Base-by-base conservation (phyloP, 2,797 vertebrate species). In the Trichosurus vulpecula region DNA sequence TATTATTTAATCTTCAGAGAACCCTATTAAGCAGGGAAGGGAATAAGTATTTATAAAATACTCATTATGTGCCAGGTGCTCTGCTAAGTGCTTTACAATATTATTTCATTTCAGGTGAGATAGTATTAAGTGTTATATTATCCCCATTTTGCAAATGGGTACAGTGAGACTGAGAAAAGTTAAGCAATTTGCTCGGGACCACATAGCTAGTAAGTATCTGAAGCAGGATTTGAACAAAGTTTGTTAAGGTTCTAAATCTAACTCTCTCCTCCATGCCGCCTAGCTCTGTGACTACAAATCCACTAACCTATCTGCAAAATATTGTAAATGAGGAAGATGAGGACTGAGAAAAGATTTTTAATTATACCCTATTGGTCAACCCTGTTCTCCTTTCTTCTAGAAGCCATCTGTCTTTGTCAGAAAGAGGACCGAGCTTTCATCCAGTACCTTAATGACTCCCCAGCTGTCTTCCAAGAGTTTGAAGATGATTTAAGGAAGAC, bases 401-500 rank as follows among this genome's bases (percentile, higher is more conserved):
- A 87, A 35, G 41, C 41, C 22, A 27, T 87, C 8, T 9, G 74
- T 87, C 9, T 87, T 41, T 87, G 74, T 53, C 52, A 31, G 13
- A 53, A 31, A 0, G 95, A 96, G 22, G 94, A 95, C 8, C 55
- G 41, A 0, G 92, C 91, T 29, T 96, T 96, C 25, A 41, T 96
- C 61, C 52, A 2, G 6, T 96, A 94, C n/a, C 90, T 96, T 35
- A 31, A 91, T 3, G 93, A 96, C 13, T 89, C 19, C 19, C 74
- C 92, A 19, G 90, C 8, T 10, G 90, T 52, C 31, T 91, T 93
- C 54, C 55, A 8, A 29, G 87, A 94, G 16, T 96, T 96, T 58
- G 30, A 93, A 81, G 41, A 6, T 0, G 35, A 87, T 30, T 27
- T 96, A 90, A 61, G 90, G 55, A 54, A 89, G 16, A 74, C 11